Percentiles rank a stretch among this genome's conserved stretches.
These are phyloP conservation scores for Dendroctonus ponderosae DNA, from an alignment of 1,140 invertebrate genomes.

Conservation along the genomic window DNA sequence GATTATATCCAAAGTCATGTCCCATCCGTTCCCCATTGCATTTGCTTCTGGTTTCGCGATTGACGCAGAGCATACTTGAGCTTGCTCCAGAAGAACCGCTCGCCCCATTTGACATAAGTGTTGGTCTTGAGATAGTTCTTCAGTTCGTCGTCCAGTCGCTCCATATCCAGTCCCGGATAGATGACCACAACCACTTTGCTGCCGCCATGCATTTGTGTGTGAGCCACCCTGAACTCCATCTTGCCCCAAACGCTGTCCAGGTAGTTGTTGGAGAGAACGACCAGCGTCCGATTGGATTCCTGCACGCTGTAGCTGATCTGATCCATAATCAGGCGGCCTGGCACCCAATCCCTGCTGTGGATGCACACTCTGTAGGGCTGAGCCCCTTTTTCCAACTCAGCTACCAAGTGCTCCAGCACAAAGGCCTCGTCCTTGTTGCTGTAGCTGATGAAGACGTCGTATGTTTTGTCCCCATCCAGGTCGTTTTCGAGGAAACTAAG, in stretches of 20 bases:
- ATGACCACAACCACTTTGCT: slow-evolving; percentile 66
- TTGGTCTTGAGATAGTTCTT: slow-evolving; percentile 78
- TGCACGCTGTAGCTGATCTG: slow-evolving; percentile 79
- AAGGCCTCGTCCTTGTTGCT: slow-evolving; percentile 78
- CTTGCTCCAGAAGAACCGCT: slow-evolving; percentile 85
- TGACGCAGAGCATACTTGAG: slow-evolving; percentile 62
- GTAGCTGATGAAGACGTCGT: slow-evolving; percentile 87
- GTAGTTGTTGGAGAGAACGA: slow-evolving; percentile 80
- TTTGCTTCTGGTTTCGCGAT: neutral
- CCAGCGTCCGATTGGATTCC: slow-evolving; percentile 75
- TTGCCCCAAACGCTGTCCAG: slow-evolving; percentile 80
- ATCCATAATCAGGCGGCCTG: slow-evolving; percentile 72
- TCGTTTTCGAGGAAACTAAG: slow-evolving; percentile 69
- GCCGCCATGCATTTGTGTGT: slow-evolving; percentile 70
- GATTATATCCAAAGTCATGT: too few relatives aligned
- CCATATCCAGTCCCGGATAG: slow-evolving; percentile 68
- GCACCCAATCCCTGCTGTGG: slow-evolving; percentile 77
- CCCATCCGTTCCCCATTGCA: too few relatives aligned
- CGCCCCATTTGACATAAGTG: slow-evolving; percentile 83
- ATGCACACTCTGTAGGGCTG: slow-evolving; percentile 67
- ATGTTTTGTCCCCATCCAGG: slow-evolving; percentile 72
- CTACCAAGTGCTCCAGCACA: slow-evolving; percentile 66
- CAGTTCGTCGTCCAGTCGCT: slow-evolving; percentile 70
- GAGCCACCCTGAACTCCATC: slow-evolving; percentile 80
- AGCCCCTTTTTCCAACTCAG: slow-evolving; percentile 62